Conservation (phyloP, 2,113 vertebrate species). For the Megaptera novaeangliae region DNA sequence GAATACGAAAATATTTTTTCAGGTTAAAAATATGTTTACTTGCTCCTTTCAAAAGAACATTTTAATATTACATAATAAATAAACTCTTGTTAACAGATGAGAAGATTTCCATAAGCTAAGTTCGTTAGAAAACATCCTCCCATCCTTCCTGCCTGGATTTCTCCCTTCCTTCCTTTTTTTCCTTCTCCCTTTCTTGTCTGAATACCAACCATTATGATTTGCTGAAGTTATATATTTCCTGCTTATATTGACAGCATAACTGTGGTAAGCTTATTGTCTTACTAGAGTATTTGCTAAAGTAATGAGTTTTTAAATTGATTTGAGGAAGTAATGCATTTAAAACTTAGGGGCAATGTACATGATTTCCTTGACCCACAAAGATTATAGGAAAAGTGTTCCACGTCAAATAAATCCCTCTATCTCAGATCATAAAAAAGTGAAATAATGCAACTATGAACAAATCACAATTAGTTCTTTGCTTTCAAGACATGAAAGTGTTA, state of each 20-base stretch:
- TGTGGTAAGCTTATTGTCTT: background rate
- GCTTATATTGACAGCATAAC: background rate
- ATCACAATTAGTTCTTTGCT: slow-evolving; percentile 52
- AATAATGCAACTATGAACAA: slow-evolving; percentile 35
- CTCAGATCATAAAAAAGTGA: slow-evolving; percentile 25
- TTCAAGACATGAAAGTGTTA: slow-evolving; percentile 31
- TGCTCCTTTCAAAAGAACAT: background rate
- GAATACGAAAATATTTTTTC: background rate
- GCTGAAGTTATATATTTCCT: background rate
- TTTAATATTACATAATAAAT: background rate
- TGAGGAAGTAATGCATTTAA: slow-evolving; percentile 4
- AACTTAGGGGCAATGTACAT: background rate
- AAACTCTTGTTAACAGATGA: background rate
- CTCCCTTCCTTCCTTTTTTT: background rate
- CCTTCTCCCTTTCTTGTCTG: background rate
- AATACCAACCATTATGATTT: background rate
- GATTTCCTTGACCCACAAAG: background rate
- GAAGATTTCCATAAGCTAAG: background rate
- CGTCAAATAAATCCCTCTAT: background rate
- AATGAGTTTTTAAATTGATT: slow-evolving; percentile 48
- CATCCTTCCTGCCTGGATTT: background rate
- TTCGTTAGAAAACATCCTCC: background rate
- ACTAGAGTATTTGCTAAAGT: slow-evolving; percentile 21
- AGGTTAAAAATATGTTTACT: background rate
- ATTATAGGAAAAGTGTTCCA: background rate